Base-by-base conservation (phyloP, 64 coral and sea anemone genomes). In the Dendronephthya gigantea region DNA sequence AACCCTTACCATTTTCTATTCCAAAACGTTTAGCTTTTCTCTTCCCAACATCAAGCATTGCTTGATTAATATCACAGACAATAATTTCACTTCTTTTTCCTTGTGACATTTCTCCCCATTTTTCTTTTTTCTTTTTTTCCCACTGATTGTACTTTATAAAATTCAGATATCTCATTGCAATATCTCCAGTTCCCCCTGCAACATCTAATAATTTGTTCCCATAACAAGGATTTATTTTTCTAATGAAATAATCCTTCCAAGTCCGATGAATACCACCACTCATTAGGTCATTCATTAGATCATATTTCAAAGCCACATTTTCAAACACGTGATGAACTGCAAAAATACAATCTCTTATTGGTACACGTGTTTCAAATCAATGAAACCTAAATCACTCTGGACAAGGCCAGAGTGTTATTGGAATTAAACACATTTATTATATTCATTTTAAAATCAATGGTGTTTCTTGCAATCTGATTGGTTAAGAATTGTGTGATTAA, bases 131-230 rank as follows among this genome's bases (percentile, higher is more conserved):
- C 15, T 76, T 17, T 85, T 39, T 87, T 49, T 22, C 47, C 68
- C n/a, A n/a, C n/a, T n/a, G n/a, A n/a, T 49, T 50, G 35, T 85
- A 88, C 32, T 84, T 93, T 2, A 90, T 70, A 74, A 91, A 82
- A 50, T 90, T 91, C 50, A 97, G 87, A 89, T 93, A 97, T 66
- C 94, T 93, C 32, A 97, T 93, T 58, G 91, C 94, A 91, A 97
- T 97, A 35, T 97, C 94, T 91, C 95, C 95, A 87, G 95, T 98
- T 89, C 95, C 95, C 75, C 95, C 95, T 25, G 95, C 95, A 39
- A 98, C 95, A 85, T 98, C 95, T 41, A 98, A 83, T 15, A 98
- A 92, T 83, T 89, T 93, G 89, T 90, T 93, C 49, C 89, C 92
- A 40, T 82, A 68, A 23, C 75, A 49, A 59, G 95, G 95, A 45